Percentiles rank a stretch among this genome's conserved stretches.
Conservation (phyloP, 2,888 invertebrate genomes). For the Diploptera punctata region DNA sequence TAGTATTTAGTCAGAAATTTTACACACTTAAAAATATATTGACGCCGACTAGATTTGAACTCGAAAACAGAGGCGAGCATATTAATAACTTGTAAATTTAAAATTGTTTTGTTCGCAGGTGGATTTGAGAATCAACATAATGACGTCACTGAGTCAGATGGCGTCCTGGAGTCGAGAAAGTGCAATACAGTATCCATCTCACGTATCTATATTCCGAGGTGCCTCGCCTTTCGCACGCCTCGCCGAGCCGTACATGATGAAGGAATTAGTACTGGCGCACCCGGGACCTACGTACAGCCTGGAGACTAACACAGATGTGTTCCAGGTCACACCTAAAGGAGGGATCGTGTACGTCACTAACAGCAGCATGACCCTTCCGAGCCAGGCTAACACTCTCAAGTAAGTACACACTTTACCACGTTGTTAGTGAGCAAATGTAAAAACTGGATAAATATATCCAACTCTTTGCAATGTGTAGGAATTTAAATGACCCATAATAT, state of each 20-base stretch:
- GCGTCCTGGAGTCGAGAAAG: background rate
- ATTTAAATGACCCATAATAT: no score
- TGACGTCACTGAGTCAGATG: background rate
- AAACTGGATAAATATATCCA: no score
- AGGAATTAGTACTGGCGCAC: background rate
- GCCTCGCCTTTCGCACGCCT: conserved; percentile 55
- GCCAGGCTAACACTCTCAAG: conserved; percentile 53
- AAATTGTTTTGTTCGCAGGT: background rate
- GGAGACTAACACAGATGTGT: background rate
- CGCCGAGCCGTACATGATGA: conserved; percentile 48
- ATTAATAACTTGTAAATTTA: no score
- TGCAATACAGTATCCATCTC: conserved; percentile 49
- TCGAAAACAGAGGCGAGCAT: no score
- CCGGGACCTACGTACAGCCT: background rate
- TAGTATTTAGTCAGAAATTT: no score
- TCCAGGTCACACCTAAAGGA: conserved; percentile 56
- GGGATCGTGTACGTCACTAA: conserved; percentile 66
- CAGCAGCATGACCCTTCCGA: conserved; percentile 51
- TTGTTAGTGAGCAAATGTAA: no score
- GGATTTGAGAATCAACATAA: background rate
- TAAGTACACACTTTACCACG: no score
- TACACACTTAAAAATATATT: no score
- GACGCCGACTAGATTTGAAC: no score
- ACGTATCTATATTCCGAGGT: conserved; percentile 54
- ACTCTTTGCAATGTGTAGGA: no score